Conservation (phyloP, 2,113 vertebrate species). For the Onychostoma macrolepis region DNA sequence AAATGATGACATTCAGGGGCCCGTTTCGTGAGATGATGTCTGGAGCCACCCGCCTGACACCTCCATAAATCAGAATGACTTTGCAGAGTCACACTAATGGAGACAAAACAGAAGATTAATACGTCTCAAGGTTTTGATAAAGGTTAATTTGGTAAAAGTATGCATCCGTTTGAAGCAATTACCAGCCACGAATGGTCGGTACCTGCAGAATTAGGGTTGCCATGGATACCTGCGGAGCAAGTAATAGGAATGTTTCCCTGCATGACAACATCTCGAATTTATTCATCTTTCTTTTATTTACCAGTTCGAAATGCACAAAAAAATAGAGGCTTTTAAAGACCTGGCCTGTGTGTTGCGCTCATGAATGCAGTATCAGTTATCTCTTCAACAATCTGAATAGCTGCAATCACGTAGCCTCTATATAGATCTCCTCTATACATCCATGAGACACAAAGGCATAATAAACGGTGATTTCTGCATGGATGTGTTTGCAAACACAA, state of each 20-base stretch:
- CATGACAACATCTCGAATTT: conserved; percentile 72
- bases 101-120: conserved; percentile 78
- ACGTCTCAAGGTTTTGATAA: conserved; percentile 75
- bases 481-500: neutral
- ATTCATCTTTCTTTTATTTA: conserved; percentile 68
- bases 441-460: neutral
- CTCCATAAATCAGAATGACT: conserved; percentile 69
- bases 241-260: conserved; percentile 65
- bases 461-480: neutral
- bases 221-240: conserved; percentile 72
- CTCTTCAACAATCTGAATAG: neutral
- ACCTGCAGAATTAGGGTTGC: conserved; percentile 74
- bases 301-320: conserved; percentile 44
- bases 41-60: conserved; percentile 61
- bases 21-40: conserved; percentile 60
- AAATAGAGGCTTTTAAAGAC: conserved; percentile 38
- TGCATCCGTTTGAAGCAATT: conserved; percentile 79
- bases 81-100: conserved; percentile 67
- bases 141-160: conserved; percentile 82
- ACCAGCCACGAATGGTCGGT: conserved; percentile 66
- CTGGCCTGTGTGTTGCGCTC: neutral
- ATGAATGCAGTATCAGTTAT: conserved; percentile 28
- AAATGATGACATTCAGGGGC: conserved; percentile 62
- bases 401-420: neutral
- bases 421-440: neutral